Percentiles rank a stretch among this genome's conserved stretches.
Evolutionary conservation across 2,113 vertebrate species (phyloP).

Genomic region (Cnemophilus loriae): DNA sequence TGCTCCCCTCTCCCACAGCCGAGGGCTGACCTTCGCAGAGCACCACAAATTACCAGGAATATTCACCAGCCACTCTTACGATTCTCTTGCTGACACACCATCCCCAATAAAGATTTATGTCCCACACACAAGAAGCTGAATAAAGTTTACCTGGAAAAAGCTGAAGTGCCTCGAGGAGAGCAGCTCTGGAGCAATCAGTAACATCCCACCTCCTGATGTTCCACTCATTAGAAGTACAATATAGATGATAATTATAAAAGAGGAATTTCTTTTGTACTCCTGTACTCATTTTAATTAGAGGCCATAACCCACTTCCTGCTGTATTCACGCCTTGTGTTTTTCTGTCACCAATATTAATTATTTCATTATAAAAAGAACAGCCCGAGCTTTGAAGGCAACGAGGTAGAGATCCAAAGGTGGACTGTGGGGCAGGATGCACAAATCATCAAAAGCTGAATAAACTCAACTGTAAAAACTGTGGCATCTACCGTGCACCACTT

Average conservation of each 20-base stretch:
- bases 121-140: not conserved
- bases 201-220: not conserved
- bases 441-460: not conserved
- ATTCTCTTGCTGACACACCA: not conserved
- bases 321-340: not conserved
- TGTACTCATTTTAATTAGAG: not conserved
- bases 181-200: not conserved
- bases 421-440: not conserved
- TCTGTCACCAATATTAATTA: not conserved
- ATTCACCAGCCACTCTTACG: not conserved
- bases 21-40: slow-evolving; percentile 4
- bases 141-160: not conserved
- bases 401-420: not conserved
- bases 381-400: not conserved
- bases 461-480: not conserved
- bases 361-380: not conserved
- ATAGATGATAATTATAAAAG: not conserved
- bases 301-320: not conserved
- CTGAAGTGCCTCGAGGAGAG: not conserved
- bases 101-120: not conserved
- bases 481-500: not conserved
- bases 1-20: not conserved
- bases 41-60: not conserved
- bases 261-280: not conserved
- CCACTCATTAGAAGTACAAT: not conserved